Evolutionary conservation across 2,888 invertebrate species (phyloP).

Genomic region (Girardia tigrina): DNA sequence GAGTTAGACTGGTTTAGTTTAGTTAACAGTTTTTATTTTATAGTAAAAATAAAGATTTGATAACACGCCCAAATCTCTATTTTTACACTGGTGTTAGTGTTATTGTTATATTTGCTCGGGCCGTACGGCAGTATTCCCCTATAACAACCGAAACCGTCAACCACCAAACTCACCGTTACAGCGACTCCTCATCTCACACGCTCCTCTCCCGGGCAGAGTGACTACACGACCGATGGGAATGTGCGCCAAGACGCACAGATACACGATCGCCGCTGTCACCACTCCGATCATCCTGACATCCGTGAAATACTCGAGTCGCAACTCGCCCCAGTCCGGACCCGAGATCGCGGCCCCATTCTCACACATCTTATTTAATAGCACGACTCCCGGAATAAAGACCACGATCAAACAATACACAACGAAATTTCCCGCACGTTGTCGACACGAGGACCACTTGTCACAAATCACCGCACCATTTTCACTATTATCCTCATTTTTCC

Average conservation of each 20-base stretch:
- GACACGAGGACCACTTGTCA: background rate
- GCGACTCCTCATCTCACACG: background rate
- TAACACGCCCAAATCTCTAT: too few relatives aligned
- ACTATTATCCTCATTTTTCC: too few relatives aligned
- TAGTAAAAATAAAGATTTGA: too few relatives aligned
- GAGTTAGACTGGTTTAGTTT: too few relatives aligned
- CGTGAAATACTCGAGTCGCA: background rate
- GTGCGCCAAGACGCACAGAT: background rate
- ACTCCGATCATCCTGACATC: background rate
- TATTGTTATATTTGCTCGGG: too few relatives aligned
- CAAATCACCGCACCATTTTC: too few relatives aligned
- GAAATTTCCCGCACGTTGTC: too few relatives aligned
- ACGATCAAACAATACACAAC: background rate
- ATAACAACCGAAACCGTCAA: too few relatives aligned
- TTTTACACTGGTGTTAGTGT: too few relatives aligned
- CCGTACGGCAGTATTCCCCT: too few relatives aligned
- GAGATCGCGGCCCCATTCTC: background rate
- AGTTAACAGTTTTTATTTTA: too few relatives aligned
- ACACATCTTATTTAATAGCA: background rate
- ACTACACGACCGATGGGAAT: background rate
- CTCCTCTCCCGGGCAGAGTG: background rate
- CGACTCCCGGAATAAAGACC: background rate
- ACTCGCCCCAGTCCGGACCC: background rate
- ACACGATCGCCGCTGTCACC: background rate
- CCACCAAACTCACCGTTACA: background rate